Evolutionary conservation across 2,797 vertebrate genomes (phyloP).

Genomic region (Sternarchorhynchus goeldii): DNA sequence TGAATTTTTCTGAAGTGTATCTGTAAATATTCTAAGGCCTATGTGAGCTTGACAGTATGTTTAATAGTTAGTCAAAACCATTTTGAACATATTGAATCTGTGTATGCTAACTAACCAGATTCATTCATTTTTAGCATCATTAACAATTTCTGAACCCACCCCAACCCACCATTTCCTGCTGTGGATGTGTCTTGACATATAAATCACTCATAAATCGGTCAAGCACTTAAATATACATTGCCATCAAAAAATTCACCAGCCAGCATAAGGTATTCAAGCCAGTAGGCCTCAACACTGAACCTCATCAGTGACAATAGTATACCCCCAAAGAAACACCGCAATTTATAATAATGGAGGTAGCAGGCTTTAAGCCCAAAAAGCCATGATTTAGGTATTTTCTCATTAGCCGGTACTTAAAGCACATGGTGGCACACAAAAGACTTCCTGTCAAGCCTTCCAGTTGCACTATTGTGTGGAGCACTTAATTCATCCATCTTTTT

Average conservation of each 20-base stretch:
- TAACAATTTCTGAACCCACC: too few relatives aligned
- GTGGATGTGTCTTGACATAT: too few relatives aligned
- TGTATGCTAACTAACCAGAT: too few relatives aligned
- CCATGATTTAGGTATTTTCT: conserved; percentile 35
- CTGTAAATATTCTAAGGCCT: too few relatives aligned
- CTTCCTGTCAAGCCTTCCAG: conserved; percentile 30
- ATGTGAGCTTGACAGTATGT: too few relatives aligned
- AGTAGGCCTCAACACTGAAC: not conserved
- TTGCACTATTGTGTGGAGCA: conserved; percentile 28
- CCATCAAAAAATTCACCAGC: not conserved
- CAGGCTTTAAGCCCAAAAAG: conserved; percentile 36
- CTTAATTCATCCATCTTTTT: conserved; percentile 50
- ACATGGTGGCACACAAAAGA: conserved; percentile 23
- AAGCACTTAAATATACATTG: conserved; percentile 5
- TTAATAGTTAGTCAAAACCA: too few relatives aligned
- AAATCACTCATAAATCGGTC: not conserved
- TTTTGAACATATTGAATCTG: too few relatives aligned
- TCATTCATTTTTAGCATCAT: too few relatives aligned
- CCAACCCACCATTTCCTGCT: too few relatives aligned
- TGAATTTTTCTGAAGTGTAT: too few relatives aligned
- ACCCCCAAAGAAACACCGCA: not conserved
- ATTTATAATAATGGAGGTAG: conserved; percentile 28
- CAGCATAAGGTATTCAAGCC: not conserved
- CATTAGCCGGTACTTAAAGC: conserved; percentile 37
- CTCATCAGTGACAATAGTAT: not conserved